Conservation (phyloP, 2,888 invertebrate species). For the Entomobrya multifasciata region DNA sequence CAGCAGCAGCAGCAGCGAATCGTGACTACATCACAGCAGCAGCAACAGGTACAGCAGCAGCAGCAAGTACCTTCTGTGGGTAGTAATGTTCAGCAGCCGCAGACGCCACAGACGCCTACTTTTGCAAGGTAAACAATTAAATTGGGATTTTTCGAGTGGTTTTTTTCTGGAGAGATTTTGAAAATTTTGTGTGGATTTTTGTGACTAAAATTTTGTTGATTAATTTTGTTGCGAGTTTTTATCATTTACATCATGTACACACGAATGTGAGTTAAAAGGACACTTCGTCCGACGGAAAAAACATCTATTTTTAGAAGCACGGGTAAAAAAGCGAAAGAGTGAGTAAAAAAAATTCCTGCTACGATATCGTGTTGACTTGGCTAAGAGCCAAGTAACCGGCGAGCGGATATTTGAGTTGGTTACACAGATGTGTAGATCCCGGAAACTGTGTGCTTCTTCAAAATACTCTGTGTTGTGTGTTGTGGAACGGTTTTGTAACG, state of each 20-base stretch:
- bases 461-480: neutral
- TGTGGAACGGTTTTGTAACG: neutral
- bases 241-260: no score
- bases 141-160: neutral
- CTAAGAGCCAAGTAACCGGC: neutral
- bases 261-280: neutral
- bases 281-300: neutral
- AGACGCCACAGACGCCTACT: neutral
- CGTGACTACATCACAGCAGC: conserved; percentile 16
- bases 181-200: neutral
- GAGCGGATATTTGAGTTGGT: no score
- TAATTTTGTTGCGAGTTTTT: no score
- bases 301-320: neutral
- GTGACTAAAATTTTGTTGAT: no score
- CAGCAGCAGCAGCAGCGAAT: neutral
- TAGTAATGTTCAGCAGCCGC: conserved; percentile 19
- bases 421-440: neutral
- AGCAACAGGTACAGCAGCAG: conserved; percentile 20
- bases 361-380: neutral
- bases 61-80: conserved; percentile 11
- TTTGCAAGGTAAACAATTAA: conserved; percentile 26
- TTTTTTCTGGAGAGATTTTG: neutral
- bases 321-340: no score
- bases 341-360: no score
- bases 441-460: conserved; percentile 15